These are phyloP conservation scores for Synanceia verrucosa DNA, from an alignment of 2,797 vertebrate species.

Conservation along the genomic window DNA sequence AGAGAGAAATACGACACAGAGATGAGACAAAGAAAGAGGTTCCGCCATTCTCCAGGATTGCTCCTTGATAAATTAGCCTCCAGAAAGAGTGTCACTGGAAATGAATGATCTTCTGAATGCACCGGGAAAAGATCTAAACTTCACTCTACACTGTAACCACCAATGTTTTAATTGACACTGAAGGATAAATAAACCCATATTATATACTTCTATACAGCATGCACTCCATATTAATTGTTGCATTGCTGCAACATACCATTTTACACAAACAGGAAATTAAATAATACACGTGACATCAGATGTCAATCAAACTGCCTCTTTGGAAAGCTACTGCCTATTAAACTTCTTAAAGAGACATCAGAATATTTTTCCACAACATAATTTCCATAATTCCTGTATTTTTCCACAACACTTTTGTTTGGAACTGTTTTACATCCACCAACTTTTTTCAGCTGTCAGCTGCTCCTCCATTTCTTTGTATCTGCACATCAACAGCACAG, in stretches of 20 bases:
- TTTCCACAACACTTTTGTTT: background rate
- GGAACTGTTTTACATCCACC: background rate
- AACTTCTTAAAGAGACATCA: background rate
- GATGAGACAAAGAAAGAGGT: slow-evolving; percentile 23
- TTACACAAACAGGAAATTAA: background rate
- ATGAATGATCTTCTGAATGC: background rate
- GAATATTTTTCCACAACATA: background rate
- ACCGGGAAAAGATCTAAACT: background rate
- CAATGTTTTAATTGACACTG: background rate
- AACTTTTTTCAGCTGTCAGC: slow-evolving; percentile 1
- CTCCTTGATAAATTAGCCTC: background rate
- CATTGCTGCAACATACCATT: background rate
- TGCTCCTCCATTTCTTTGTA: background rate
- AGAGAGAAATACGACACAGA: slow-evolving; percentile 38
- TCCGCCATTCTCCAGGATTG: slow-evolving; percentile 17
- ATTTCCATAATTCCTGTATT: too few relatives aligned
- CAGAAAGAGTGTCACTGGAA: background rate
- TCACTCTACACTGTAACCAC: background rate
- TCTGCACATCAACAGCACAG: background rate
- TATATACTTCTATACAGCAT: background rate
- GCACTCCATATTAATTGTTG: background rate
- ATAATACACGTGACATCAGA: background rate
- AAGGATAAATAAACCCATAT: background rate
- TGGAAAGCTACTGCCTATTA: background rate
- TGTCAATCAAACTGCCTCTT: background rate